Conservation (phyloP, 2,113 vertebrate genomes). For the Sceloporus tristichus region DNA sequence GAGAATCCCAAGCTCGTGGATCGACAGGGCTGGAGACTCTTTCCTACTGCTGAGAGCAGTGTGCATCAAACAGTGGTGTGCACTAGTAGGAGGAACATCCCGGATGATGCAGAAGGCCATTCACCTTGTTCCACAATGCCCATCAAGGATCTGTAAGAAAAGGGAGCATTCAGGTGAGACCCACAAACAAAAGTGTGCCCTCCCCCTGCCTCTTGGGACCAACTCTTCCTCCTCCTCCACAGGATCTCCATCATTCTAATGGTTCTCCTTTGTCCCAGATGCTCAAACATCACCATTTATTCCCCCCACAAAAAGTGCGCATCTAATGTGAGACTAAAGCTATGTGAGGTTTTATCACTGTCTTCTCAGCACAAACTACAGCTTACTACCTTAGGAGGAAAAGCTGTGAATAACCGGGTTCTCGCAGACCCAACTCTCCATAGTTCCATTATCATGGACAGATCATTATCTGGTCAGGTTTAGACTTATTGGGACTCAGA, state of each 20-base stretch:
- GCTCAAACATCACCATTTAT: not conserved
- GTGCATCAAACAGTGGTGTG: slow-evolving; percentile 23
- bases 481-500: too few species aligned
- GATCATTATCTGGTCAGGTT: too few species aligned
- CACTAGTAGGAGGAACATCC: slow-evolving; percentile 43
- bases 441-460: too few species aligned
- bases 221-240: not conserved
- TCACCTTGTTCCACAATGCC: accelerated
- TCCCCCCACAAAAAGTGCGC: not conserved
- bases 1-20: slow-evolving; percentile 44
- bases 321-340: not conserved
- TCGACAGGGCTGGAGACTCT: not conserved
- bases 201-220: not conserved
- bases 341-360: not conserved
- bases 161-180: slow-evolving; percentile 50
- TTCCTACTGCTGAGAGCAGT: not conserved
- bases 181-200: not conserved
- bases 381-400: not conserved
- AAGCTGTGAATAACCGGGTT: too few species aligned
- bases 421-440: too few species aligned
- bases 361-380: not conserved
- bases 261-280: not conserved
- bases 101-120: slow-evolving; percentile 28
- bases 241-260: not conserved
- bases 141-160: slow-evolving; percentile 66